Base-by-base conservation (phyloP, 2,888 invertebrate genomes). In the Dichetophora obliterata region DNA sequence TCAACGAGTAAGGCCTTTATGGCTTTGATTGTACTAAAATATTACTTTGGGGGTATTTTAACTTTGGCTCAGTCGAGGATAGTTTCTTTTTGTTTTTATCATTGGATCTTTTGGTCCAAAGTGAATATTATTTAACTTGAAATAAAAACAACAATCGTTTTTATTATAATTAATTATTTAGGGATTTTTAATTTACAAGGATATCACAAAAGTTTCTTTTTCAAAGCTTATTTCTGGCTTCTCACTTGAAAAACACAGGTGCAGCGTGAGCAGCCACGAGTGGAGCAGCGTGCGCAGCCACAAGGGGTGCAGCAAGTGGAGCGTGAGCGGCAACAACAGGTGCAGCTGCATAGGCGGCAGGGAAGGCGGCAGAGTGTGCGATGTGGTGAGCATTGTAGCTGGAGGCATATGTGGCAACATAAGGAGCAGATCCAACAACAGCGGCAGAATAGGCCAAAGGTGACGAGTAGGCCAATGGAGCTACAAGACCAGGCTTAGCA, bases 341-440 rank as follows among this genome's bases (percentile, higher is more conserved):
- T 34, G 75, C 70, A 50, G 75, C 70, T 34, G 75, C 77, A 75
- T 78, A 77, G 19, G 78, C 76, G 22, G 80, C 80, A 14, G 43
- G 43, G 14, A 43, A 43, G 11, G 43, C 43, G 11, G 43, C 87
- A 34, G 86, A 85, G 34, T 86, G 86, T 8, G 86, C 85, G 27
- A 86, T 69, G 5, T 80, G 81, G 75, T 86, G 85, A 22, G 87
- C 82, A 37, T 82, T 82, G 71, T 86, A 86, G 80, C 83, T 86
- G 82, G 84, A 84, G 75, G 86, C 86, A 75, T 86, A 86, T 8
- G 86, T 86, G n/a, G 86, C 86, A 43, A 86, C 85, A 63, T 86
- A 85, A 57, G 86, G 80, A 19, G 86, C 84, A 76, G 83, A 84
- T 22, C 86, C 86, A 34, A 85, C 77, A 66, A 80, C 75, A 59